A percentile compares a stretch with the other conserved stretches of the same genome.
Conservation (phyloP, 1,140 invertebrate species). For the Drosophila tsacasi region DNA sequence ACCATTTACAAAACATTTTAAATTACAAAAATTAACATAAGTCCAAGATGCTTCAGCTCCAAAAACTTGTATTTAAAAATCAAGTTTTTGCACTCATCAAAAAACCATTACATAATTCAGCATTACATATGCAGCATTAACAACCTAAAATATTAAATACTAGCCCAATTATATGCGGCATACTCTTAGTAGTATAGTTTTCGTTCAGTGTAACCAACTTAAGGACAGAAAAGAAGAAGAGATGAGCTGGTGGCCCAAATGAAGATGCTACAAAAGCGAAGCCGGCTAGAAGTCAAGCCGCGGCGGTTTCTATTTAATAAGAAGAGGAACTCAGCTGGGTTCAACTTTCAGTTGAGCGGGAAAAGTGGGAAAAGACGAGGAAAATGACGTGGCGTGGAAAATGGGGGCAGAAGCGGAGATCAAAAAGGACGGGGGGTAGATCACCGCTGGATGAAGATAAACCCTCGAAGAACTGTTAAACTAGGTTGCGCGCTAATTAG, state of each 20-base stretch:
- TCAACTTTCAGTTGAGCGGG: constrained; percentile 35
- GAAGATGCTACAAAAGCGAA: constrained; percentile 42
- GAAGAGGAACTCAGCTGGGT: constrained; percentile 54
- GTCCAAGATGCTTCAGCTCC: background rate
- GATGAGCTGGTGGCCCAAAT: constrained; percentile 18
- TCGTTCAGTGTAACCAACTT: constrained; percentile 11
- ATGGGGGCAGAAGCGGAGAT: constrained; percentile 8
- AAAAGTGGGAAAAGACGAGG: constrained; percentile 24
- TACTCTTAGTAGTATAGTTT: background rate
- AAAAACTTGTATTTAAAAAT: background rate
- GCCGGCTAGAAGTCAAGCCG: constrained; percentile 59
- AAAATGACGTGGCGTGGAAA: constrained; percentile 1
- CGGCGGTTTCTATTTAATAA: constrained; percentile 61
- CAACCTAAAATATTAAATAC: background rate
- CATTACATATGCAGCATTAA: background rate
- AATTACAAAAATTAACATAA: background rate
- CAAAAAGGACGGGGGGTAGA: constrained; percentile 16
- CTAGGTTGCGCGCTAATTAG: constrained; percentile 80
- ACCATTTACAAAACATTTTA: background rate
- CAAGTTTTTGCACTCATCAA: background rate
- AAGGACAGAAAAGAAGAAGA: constrained; percentile 1
- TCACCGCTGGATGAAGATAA: constrained; percentile 48
- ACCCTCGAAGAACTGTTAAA: constrained; percentile 76
- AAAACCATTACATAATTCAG: background rate
- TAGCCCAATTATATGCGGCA: background rate